phyloP scores from a whole-genome alignment of 2,888 invertebrate species.

The Pandemis corylana region DNA sequence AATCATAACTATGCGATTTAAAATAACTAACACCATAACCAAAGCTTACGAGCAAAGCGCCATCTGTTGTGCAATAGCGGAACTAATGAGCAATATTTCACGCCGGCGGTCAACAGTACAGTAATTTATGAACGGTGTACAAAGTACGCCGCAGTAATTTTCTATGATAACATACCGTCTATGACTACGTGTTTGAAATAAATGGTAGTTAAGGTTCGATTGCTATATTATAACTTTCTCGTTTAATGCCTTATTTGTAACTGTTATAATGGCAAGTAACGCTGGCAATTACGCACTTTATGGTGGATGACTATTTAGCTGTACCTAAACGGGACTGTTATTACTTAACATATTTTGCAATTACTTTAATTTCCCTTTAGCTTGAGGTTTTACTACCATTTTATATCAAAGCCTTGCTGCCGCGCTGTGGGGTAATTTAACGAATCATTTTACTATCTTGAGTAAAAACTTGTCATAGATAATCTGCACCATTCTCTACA shows the following conservation, averaged over 20 bases:
- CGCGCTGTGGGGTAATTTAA: background rate
- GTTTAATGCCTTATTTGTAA: slow-evolving; percentile 39
- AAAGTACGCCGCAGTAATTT: slow-evolving; percentile 38
- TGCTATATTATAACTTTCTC: slow-evolving; percentile 36
- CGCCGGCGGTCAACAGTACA: background rate
- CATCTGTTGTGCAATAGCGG: slow-evolving; percentile 56
- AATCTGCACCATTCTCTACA: background rate
- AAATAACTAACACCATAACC: background rate
- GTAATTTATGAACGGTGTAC: slow-evolving; percentile 26
- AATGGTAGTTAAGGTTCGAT: slow-evolving; percentile 30
- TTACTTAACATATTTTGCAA: slow-evolving; percentile 9
- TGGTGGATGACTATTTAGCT: slow-evolving; percentile 20
- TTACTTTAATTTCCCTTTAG: background rate
- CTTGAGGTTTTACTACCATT: background rate
- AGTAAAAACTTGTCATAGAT: background rate
- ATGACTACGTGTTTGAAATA: slow-evolving; percentile 25
- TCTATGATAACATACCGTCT: slow-evolving; percentile 36
- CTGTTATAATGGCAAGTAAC: slow-evolving; percentile 33
- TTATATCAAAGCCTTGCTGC: slow-evolving; percentile 1
- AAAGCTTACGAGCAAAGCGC: slow-evolving; percentile 44
- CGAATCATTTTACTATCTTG: background rate
- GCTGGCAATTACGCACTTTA: slow-evolving; percentile 24
- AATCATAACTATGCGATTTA: too few species aligned
- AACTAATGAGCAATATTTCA: slow-evolving; percentile 10
- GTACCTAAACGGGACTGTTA: slow-evolving; percentile 6